Evolutionary conservation across 2,113 vertebrate species (phyloP).

Genomic region (Naja naja): DNA sequence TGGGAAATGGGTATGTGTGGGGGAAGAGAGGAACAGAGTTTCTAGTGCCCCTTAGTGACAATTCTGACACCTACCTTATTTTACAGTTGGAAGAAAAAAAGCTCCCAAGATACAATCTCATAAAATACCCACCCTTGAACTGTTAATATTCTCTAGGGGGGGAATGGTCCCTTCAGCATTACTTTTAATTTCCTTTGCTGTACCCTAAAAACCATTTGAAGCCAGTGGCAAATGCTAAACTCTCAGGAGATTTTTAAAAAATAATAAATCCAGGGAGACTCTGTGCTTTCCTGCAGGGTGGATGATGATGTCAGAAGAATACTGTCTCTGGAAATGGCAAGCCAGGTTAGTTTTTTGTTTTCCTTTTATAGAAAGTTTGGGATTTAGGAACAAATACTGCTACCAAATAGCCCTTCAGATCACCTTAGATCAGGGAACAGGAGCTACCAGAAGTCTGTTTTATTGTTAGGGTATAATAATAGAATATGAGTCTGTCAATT

Average conservation of each 20-base stretch:
- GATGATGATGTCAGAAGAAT: slow-evolving; percentile 85
- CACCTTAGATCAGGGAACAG: neutral
- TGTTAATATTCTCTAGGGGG: neutral
- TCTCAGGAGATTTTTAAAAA: neutral
- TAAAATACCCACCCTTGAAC: neutral
- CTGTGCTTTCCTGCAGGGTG: slow-evolving; percentile 68
- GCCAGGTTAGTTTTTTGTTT: slow-evolving; percentile 74
- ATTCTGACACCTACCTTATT: neutral
- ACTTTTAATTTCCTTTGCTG: neutral
- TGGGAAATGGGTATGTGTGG: neutral
- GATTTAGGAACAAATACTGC: neutral
- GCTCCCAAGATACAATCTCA: neutral
- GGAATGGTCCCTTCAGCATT: neutral
- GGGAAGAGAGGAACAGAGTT: neutral
- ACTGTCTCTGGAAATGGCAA: slow-evolving; percentile 89
- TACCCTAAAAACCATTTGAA: neutral
- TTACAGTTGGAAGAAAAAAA: neutral
- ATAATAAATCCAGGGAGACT: neutral
- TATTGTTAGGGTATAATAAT: neutral
- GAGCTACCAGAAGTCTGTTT: neutral
- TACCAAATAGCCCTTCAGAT: neutral
- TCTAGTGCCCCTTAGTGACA: neutral
- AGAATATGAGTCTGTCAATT: no score
- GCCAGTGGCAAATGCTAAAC: neutral
- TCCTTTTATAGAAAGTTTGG: neutral